These are phyloP conservation scores for Procavia capensis DNA, from an alignment of 2,113 vertebrate genomes.

Conservation along the genomic window DNA sequence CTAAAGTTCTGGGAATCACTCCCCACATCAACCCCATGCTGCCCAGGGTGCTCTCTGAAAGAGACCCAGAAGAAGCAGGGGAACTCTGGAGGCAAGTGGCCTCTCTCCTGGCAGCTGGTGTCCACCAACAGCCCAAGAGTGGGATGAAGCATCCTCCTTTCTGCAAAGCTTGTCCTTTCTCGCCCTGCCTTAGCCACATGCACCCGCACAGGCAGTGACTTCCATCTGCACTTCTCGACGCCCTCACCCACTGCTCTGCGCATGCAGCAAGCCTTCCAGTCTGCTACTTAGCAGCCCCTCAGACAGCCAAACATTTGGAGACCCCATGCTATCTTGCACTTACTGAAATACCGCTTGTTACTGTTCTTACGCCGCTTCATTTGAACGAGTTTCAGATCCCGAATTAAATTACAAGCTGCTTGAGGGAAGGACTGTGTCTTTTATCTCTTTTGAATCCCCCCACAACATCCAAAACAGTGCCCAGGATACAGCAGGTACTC, in stretches of 20 bases:
- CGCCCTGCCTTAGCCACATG: not conserved
- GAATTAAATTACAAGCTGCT: constrained; percentile 44
- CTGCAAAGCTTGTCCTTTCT: not conserved
- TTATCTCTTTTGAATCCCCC: constrained; percentile 63
- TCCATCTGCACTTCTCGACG: not conserved
- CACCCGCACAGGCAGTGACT: constrained; percentile 37
- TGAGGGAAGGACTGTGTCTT: constrained; percentile 38
- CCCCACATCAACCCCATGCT: not conserved
- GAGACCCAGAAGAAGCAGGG: not conserved
- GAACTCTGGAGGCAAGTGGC: not conserved
- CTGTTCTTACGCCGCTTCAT: constrained; percentile 66
- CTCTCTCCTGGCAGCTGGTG: not conserved
- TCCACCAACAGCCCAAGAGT: not conserved
- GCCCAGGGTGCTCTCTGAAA: not conserved
- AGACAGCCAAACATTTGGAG: not conserved
- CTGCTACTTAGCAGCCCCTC: not conserved
- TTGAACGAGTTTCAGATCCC: constrained; percentile 60
- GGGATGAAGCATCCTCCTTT: not conserved
- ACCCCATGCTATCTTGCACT: constrained; percentile 65
- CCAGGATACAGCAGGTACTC: constrained; percentile 41
- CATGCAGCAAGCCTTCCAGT: not conserved
- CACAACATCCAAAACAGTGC: constrained; percentile 48
- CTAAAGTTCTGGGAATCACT: not conserved
- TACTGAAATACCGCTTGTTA: constrained; percentile 76
- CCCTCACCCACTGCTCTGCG: not conserved